Evolutionary conservation across 2,113 vertebrate species (phyloP).

Genomic region (Misgurnus anguillicaudatus): DNA sequence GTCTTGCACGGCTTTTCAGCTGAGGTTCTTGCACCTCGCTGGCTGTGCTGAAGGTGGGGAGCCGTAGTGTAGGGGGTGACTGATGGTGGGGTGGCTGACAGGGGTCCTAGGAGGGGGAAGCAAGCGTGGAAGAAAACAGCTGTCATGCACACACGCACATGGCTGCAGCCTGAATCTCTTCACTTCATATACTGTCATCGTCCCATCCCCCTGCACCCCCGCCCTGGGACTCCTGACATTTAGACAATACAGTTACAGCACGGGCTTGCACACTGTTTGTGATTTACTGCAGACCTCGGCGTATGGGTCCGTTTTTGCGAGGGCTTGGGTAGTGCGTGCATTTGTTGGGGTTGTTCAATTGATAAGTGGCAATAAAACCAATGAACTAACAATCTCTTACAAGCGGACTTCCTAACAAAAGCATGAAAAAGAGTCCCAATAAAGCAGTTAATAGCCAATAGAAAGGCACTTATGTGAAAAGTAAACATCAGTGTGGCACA

Average conservation of each 20-base stretch:
- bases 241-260: constrained; percentile 58
- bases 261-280: constrained; percentile 40
- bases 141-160: constrained; percentile 25
- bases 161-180: constrained; percentile 30
- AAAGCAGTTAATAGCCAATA: constrained; percentile 57
- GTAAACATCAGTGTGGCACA: constrained; percentile 45
- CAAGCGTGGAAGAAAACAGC: constrained; percentile 40
- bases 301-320: constrained; percentile 33
- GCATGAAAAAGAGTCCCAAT: constrained; percentile 52
- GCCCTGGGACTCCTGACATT: constrained; percentile 56
- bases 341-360: constrained; percentile 54
- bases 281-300: constrained; percentile 45
- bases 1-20: constrained; percentile 42
- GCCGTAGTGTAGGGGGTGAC: constrained; percentile 28
- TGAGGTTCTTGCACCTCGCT: constrained; percentile 21
- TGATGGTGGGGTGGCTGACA: constrained; percentile 24
- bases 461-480: constrained; percentile 55
- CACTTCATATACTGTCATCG: constrained; percentile 45
- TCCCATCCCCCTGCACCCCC: constrained; percentile 36
- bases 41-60: constrained; percentile 17
- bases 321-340: constrained; percentile 4
- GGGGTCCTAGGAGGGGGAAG: constrained; percentile 33
- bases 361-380: constrained; percentile 64
- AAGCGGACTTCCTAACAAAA: constrained; percentile 59
- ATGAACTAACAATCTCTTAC: constrained; percentile 51